phyloP scores from a whole-genome alignment of 2,888 invertebrate species.

The Apodemia mormo region DNA sequence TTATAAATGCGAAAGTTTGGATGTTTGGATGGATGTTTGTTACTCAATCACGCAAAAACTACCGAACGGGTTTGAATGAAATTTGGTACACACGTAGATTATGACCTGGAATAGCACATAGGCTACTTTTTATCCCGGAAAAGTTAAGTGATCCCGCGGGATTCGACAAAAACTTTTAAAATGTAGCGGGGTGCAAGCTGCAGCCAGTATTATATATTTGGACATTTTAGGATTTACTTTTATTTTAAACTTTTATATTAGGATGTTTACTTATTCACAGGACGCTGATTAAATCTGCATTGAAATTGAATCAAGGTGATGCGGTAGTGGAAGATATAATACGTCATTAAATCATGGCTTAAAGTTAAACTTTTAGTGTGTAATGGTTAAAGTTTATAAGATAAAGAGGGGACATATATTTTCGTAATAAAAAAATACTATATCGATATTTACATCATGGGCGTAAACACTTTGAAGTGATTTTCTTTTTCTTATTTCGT shows the following conservation, averaged over 20 bases:
- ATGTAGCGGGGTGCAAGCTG: too few relatives aligned
- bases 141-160: too few relatives aligned
- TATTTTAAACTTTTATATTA: background rate
- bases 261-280: background rate
- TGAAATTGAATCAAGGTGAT: conserved; percentile 1
- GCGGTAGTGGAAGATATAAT: conserved; percentile 6
- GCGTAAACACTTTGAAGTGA: background rate
- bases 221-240: too few relatives aligned
- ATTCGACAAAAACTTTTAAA: too few relatives aligned
- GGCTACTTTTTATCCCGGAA: too few relatives aligned
- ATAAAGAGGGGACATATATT: conserved; percentile 14
- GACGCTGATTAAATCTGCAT: conserved; percentile 1
- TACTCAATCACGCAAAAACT: too few relatives aligned
- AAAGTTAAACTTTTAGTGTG: conserved; percentile 6
- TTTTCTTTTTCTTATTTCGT: background rate
- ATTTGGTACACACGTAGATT: too few relatives aligned
- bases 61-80: too few relatives aligned
- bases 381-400: background rate
- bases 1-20: too few relatives aligned
- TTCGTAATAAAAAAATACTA: background rate
- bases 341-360: conserved; percentile 1
- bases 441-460: background rate
- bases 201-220: too few relatives aligned
- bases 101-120: too few relatives aligned
- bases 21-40: too few relatives aligned